These are phyloP conservation scores for Monomorium pharaonis DNA, from an alignment of 1,140 invertebrate species.

Conservation along the genomic window DNA sequence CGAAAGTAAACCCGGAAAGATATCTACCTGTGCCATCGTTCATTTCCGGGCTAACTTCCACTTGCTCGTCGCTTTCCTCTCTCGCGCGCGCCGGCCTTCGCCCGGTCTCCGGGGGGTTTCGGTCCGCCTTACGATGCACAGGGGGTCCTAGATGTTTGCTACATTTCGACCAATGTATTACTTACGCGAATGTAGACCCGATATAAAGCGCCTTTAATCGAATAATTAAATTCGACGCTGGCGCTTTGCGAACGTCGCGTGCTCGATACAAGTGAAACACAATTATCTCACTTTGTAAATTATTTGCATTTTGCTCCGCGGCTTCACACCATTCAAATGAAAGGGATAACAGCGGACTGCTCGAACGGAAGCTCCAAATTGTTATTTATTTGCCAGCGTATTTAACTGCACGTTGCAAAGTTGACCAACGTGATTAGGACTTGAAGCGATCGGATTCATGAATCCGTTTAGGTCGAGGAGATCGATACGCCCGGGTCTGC, in stretches of 20 bases:
- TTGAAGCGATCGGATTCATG: neutral
- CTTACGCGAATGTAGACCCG: neutral
- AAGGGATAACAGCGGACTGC: neutral
- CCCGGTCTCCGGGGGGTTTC: slow-evolving; percentile 18
- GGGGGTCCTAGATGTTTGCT: neutral
- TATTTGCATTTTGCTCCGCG: neutral
- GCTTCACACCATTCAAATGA: neutral
- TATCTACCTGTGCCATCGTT: slow-evolving; percentile 65
- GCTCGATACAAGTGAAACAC: neutral
- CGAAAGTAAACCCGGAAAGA: slow-evolving; percentile 65
- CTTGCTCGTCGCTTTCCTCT: slow-evolving; percentile 45
- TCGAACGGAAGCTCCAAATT: neutral
- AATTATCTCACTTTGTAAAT: slow-evolving; percentile 8
- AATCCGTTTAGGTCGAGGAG: slow-evolving; percentile 19
- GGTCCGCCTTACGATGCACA: neutral
- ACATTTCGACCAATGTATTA: neutral
- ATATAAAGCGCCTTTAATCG: neutral
- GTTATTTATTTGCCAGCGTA: slow-evolving; percentile 7
- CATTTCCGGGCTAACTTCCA: slow-evolving; percentile 63
- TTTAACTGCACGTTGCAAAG: neutral
- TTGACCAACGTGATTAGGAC: neutral
- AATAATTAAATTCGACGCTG: neutral
- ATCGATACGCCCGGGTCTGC: neutral
- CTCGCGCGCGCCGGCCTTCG: neutral
- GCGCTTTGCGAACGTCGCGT: neutral